Evolutionary conservation across 2,888 invertebrate genomes (phyloP), one percentile per base, ranked within the genome.

Genomic region (Mesorhabditis belari): DNA sequence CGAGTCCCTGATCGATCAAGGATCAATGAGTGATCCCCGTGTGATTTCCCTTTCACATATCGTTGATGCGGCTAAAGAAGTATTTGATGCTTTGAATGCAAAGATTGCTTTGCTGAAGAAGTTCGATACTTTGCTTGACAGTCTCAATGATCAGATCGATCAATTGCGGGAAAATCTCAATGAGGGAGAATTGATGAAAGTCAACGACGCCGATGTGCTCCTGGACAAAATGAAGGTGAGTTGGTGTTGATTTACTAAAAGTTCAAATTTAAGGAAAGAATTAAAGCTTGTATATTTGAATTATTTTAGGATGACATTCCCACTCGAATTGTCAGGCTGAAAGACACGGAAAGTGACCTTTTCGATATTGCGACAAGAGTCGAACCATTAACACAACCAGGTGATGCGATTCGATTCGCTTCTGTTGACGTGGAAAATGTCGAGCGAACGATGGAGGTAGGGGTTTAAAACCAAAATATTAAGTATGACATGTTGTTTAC

Each of bases 401-500:
- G 66, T 52, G 69, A 73, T 27, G 76, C 76, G 21, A 65, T 70
- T 12, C 71, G 77, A 49, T 77, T 74, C 66, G 63, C 74, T 57
- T 68, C 70, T 5, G 72, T 75, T 9, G 75, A 77, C 50, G 65
- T 72, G 4, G 74, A 77, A 59, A 65, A 70, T 27, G 63, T 67
- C 44, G 66, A 72, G 60, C 60, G 66, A 50, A 66, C 67, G 35
- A 71, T 62, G 56, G 74, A 75, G 60, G 73, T 70, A 49, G 24
- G 19, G 12, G 50, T 21, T 28, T 57, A 19, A 6, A 35, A 17
- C n/a, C 44, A 35, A n/a, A n/a, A n/a, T n/a, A 35, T 9, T 9
- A 35, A 35, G n/a, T 35, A 9, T 1, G n/a, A n/a, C 44, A 35
- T 1, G 44, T n/a, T 35, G 12, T 17, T 35, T 17, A 27, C 12